A percentile compares a stretch with the other conserved stretches of the same genome.
These are phyloP conservation scores for Condylura cristata DNA, from an alignment of 2,113 vertebrate genomes.

Conservation along the genomic window DNA sequence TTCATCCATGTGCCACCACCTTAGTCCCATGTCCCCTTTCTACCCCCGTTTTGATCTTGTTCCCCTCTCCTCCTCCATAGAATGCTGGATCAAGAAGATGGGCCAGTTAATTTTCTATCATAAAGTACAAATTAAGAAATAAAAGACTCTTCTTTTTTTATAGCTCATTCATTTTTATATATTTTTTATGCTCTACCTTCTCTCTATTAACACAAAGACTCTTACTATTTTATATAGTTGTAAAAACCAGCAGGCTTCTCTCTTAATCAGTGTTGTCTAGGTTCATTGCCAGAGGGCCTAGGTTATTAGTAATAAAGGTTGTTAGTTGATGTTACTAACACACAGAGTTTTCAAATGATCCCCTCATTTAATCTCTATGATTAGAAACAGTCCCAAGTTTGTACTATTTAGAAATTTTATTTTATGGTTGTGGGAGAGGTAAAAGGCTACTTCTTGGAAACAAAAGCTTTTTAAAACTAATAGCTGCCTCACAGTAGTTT, in stretches of 20 bases:
- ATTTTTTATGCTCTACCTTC: constrained; percentile 73
- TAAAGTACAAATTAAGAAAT: constrained; percentile 53
- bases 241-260: constrained; percentile 84
- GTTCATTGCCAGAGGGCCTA: constrained; percentile 78
- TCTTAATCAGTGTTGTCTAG: constrained; percentile 83
- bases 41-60: too few relatives aligned
- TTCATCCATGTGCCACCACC: too few relatives aligned
- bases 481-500: constrained; percentile 42
- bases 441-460: constrained; percentile 67
- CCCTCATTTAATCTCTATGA: constrained; percentile 69
- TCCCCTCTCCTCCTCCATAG: too few relatives aligned
- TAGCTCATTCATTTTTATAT: constrained; percentile 79
- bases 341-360: constrained; percentile 72
- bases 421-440: constrained; percentile 68
- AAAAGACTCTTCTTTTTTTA: constrained; percentile 58
- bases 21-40: too few relatives aligned
- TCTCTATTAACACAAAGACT: constrained; percentile 78
- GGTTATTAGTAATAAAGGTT: constrained; percentile 84
- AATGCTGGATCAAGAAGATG: too few relatives aligned
- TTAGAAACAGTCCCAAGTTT: constrained; percentile 64
- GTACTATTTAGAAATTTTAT: constrained; percentile 56
- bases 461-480: constrained; percentile 67
- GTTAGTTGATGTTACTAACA: constrained; percentile 80
- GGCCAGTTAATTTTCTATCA: constrained; percentile 76
- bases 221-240: constrained; percentile 79